These are phyloP conservation scores for Lophura nycthemera DNA, from an alignment of 2,113 vertebrate species.

Conservation along the genomic window DNA sequence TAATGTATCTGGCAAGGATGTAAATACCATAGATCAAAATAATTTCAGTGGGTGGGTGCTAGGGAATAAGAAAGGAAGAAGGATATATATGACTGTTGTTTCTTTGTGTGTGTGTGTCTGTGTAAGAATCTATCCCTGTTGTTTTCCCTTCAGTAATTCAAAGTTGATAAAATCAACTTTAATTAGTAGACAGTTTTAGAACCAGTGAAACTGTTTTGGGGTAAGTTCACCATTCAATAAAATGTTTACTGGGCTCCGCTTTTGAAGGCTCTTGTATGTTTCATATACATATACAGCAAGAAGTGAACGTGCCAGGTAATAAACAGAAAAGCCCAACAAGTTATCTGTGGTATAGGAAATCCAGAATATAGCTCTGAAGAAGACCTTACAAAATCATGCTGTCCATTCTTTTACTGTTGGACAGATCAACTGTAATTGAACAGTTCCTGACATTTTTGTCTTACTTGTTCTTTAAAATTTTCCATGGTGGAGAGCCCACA, in stretches of 20 bases:
- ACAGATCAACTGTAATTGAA: neutral
- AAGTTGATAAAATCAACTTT: neutral
- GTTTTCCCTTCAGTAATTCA: neutral
- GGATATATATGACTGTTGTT: neutral
- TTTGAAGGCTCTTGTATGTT: neutral
- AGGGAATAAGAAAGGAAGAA: slow-evolving; percentile 7
- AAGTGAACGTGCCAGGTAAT: neutral
- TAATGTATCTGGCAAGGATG: slow-evolving; percentile 12
- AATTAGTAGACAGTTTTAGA: neutral
- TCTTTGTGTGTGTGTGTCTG: neutral
- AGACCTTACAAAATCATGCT: neutral
- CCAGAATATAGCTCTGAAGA: neutral
- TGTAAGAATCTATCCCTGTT: neutral
- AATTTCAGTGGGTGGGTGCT: slow-evolving; percentile 36
- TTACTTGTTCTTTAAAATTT: neutral
- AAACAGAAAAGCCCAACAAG: neutral
- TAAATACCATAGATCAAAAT: slow-evolving; percentile 53
- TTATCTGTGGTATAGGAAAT: neutral
- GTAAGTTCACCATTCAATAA: neutral
- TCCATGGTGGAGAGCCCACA: neutral
- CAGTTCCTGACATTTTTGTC: neutral
- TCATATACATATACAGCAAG: neutral
- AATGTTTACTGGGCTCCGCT: neutral
- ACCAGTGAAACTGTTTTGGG: neutral
- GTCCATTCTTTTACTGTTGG: neutral